Percentiles rank a stretch among this genome's conserved stretches.
Conservation (phyloP, 2,113 vertebrate species). For the Martes martes region DNA sequence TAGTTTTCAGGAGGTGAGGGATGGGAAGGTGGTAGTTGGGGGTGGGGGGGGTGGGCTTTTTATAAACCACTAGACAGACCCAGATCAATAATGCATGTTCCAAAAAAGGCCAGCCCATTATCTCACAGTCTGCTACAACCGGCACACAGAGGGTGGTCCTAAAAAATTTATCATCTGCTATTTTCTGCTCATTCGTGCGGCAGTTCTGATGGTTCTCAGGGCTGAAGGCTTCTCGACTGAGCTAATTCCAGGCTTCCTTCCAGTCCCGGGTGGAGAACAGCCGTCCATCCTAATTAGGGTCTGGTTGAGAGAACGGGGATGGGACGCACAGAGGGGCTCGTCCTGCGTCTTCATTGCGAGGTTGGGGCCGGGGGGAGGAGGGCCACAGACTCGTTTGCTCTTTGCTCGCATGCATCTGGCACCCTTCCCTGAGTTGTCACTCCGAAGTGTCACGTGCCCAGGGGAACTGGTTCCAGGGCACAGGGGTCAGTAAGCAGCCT, state of each 20-base stretch:
- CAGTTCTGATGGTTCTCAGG: slow-evolving; percentile 70
- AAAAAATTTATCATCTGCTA: slow-evolving; percentile 81
- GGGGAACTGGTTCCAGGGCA: neutral
- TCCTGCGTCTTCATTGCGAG: neutral
- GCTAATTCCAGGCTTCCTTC: slow-evolving; percentile 70
- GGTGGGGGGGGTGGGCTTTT: slow-evolving; percentile 31
- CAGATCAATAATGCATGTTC: slow-evolving; percentile 76
- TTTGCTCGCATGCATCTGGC: rapidly evolving
- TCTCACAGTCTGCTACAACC: slow-evolving; percentile 75
- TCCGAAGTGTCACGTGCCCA: neutral
- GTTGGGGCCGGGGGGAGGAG: rapidly evolving
- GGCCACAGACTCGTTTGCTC: neutral
- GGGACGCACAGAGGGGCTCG: neutral
- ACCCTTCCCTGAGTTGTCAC: neutral
- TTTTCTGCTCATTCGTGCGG: slow-evolving; percentile 78
- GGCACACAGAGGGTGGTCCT: slow-evolving; percentile 76
- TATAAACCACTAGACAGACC: slow-evolving; percentile 71
- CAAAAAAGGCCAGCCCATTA: slow-evolving; percentile 71
- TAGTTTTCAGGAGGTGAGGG: slow-evolving; percentile 23
- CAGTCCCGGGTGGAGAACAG: slow-evolving; percentile 68
- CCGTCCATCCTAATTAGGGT: slow-evolving; percentile 75
- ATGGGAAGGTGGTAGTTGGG: neutral
- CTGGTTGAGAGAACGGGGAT: slow-evolving; percentile 30
- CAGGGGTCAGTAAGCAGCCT: neutral
- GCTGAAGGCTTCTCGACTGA: slow-evolving; percentile 60